phyloP scores from a whole-genome alignment of 2,888 invertebrate genomes.

The Carterocephalus palaemon region DNA sequence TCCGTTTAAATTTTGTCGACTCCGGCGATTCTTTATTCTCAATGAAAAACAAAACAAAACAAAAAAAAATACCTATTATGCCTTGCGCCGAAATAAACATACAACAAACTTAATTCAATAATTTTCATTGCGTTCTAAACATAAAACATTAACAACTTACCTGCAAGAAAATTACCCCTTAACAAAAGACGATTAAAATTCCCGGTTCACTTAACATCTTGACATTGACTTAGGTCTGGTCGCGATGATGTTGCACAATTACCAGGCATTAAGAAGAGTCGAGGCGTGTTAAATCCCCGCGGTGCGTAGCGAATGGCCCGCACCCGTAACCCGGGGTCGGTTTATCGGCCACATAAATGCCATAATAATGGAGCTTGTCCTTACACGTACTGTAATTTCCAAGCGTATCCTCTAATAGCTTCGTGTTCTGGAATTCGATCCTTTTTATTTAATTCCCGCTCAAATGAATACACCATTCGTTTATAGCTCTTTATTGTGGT shows the following conservation, averaged over 20 bases:
- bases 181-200: too few species aligned
- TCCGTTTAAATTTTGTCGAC: too few species aligned
- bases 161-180: too few species aligned
- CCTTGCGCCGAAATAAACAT: too few species aligned
- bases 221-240: conserved; percentile 35
- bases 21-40: too few species aligned
- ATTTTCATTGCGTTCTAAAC: too few species aligned
- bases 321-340: conserved; percentile 52
- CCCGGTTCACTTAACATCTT: too few species aligned
- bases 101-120: too few species aligned
- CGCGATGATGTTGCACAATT: conserved; percentile 55
- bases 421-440: conserved; percentile 29
- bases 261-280: conserved; percentile 59
- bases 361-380: conserved; percentile 59
- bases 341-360: conserved; percentile 57
- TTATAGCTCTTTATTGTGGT: background rate
- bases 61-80: too few species aligned
- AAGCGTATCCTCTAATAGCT: conserved; percentile 30
- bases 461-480: background rate
- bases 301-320: conserved; percentile 53
- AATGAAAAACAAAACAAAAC: too few species aligned
- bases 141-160: too few species aligned
- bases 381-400: conserved; percentile 49
- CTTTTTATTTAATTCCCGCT: conserved; percentile 19
- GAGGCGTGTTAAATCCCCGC: conserved; percentile 66